Conservation (phyloP, 1,140 invertebrate genomes). For the Tetramorium alpestre region DNA sequence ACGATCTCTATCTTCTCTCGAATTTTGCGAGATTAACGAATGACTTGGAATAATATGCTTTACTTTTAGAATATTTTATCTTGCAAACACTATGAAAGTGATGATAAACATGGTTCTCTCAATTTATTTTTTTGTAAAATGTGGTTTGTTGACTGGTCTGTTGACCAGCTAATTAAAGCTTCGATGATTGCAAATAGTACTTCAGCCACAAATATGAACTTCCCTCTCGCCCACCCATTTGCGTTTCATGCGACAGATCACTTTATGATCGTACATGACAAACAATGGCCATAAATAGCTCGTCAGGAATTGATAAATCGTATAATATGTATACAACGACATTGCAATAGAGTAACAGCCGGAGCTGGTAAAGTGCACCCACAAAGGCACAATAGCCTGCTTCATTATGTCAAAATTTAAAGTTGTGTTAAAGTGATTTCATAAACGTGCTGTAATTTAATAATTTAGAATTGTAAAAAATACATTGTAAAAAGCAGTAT, state of each 20-base stretch:
- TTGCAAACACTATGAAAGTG: not conserved
- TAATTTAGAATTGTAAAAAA: not conserved
- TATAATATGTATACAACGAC: conserved; percentile 22
- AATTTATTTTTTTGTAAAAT: not conserved
- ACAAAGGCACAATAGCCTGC: conserved; percentile 18
- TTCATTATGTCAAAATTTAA: conserved; percentile 28
- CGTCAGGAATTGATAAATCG: conserved; percentile 37
- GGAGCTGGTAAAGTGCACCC: not conserved
- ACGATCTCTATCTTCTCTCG: conserved; percentile 17
- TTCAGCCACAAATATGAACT: not conserved
- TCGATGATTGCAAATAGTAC: not conserved
- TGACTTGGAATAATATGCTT: not conserved
- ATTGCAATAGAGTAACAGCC: not conserved
- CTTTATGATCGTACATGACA: conserved; percentile 13
- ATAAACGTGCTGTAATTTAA: conserved; percentile 9
- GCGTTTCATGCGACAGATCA: conserved; percentile 9
- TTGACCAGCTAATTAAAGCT: conserved; percentile 23
- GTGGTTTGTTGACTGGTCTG: not conserved
- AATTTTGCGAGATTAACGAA: conserved; percentile 6
- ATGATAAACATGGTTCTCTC: not conserved
- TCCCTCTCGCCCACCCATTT: not conserved
- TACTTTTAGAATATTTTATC: not conserved
- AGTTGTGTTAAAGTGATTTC: not conserved
- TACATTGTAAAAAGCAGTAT: not conserved
- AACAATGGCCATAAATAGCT: conserved; percentile 33